Evolutionary conservation across 1,140 invertebrate species (phyloP).

Genomic region (Sycophaga agraensis): DNA sequence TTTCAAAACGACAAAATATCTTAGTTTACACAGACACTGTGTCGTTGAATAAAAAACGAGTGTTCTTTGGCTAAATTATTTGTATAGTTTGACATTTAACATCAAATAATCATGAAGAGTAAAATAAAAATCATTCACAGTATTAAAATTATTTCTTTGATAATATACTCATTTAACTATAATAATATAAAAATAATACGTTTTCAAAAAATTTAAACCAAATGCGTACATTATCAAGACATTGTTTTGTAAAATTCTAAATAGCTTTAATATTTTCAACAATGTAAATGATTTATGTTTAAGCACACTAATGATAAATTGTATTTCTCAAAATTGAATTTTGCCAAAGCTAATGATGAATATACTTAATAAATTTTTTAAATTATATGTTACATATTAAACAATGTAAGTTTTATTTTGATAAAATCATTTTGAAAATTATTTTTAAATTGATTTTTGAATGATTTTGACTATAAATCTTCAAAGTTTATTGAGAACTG

Average conservation of each 20-base stretch:
- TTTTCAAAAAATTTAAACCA: not conserved
- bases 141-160: not conserved
- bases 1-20: slow-evolving; percentile 8
- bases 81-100: not conserved
- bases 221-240: not conserved
- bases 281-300: too few relatives aligned
- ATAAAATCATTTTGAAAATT: not conserved
- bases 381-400: too few relatives aligned
- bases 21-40: not conserved
- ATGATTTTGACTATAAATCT: slow-evolving; percentile 12
- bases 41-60: slow-evolving; percentile 9
- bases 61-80: not conserved
- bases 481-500: too few relatives aligned
- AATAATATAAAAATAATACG: not conserved
- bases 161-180: not conserved
- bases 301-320: too few relatives aligned
- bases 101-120: slow-evolving; percentile 1
- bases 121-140: slow-evolving; percentile 15
- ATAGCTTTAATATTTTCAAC: too few relatives aligned
- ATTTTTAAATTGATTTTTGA: not conserved
- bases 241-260: not conserved
- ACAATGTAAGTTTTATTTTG: too few relatives aligned
- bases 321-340: too few relatives aligned
- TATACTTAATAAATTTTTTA: too few relatives aligned
- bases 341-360: too few relatives aligned